Evolutionary conservation across 2,888 invertebrate species (phyloP).

Genomic region (Trilocha varians): DNA sequence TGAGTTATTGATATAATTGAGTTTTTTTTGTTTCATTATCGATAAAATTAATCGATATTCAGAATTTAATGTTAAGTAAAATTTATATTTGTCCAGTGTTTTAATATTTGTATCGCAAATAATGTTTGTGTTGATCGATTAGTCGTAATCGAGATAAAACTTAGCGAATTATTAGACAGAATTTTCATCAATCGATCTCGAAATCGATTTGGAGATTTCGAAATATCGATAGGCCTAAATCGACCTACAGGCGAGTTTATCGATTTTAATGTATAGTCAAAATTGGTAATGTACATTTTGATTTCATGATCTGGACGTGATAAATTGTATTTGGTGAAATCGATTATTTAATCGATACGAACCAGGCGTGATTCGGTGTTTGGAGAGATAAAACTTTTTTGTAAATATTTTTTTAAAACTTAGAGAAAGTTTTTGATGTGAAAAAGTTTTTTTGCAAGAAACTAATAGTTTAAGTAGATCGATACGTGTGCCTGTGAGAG

Average conservation of each 20-base stretch:
- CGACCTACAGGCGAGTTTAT: no score
- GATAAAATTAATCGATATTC: background rate
- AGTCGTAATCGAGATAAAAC: background rate
- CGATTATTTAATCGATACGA: background rate
- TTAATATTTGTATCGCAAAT: background rate
- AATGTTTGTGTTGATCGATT: no score
- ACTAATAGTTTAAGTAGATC: conserved; percentile 14
- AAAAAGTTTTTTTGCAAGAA: conserved; percentile 27
- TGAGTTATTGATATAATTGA: no score
- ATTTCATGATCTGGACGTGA: background rate
- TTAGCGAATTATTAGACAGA: background rate
- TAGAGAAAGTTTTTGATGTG: conserved; percentile 35
- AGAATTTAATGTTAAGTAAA: background rate
- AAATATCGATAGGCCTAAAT: no score
- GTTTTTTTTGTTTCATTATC: no score
- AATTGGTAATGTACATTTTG: background rate
- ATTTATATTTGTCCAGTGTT: background rate
- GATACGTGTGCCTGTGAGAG: background rate
- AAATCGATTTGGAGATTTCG: no score
- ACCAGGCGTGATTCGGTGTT: background rate
- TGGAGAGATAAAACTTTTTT: conserved; percentile 17
- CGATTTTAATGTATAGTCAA: background rate
- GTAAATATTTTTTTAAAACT: conserved; percentile 54
- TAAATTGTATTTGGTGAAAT: background rate
- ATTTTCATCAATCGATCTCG: background rate